Conservation (phyloP, 2,888 invertebrate species). For the Melanargia galathea region DNA sequence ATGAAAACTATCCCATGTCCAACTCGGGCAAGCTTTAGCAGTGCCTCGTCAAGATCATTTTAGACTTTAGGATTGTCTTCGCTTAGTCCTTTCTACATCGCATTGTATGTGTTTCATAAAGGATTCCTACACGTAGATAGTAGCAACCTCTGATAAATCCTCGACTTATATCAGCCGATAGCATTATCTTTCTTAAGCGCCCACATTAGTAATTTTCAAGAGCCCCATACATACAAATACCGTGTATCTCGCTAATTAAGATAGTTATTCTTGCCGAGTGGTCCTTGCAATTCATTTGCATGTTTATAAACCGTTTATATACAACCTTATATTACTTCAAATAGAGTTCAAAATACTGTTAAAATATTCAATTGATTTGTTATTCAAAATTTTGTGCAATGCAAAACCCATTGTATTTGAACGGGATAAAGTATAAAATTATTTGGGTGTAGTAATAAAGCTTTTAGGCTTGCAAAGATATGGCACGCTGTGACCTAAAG, state of each 20-base stretch:
- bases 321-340: constrained; percentile 37
- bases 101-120: background rate
- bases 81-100: no score
- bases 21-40: no score
- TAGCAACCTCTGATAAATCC: constrained; percentile 23
- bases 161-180: constrained; percentile 28
- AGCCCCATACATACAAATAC: constrained; percentile 43
- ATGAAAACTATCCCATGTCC: no score
- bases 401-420: constrained; percentile 31
- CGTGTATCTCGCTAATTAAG: constrained; percentile 59
- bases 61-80: no score
- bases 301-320: constrained; percentile 38
- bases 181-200: constrained; percentile 40
- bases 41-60: no score
- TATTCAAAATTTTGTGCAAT: constrained; percentile 31
- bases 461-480: constrained; percentile 52
- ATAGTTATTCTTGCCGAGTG: constrained; percentile 52
- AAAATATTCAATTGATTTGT: constrained; percentile 23
- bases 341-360: constrained; percentile 41
- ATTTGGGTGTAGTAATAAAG: constrained; percentile 44
- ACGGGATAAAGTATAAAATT: constrained; percentile 19
- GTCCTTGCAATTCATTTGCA: constrained; percentile 54
- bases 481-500: constrained; percentile 53
- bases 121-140: background rate
- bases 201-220: constrained; percentile 46